Percentiles rank a stretch among this genome's conserved stretches.
Evolutionary conservation across 2,113 vertebrate species (phyloP).

Genomic region (Tautogolabrus adspersus): DNA sequence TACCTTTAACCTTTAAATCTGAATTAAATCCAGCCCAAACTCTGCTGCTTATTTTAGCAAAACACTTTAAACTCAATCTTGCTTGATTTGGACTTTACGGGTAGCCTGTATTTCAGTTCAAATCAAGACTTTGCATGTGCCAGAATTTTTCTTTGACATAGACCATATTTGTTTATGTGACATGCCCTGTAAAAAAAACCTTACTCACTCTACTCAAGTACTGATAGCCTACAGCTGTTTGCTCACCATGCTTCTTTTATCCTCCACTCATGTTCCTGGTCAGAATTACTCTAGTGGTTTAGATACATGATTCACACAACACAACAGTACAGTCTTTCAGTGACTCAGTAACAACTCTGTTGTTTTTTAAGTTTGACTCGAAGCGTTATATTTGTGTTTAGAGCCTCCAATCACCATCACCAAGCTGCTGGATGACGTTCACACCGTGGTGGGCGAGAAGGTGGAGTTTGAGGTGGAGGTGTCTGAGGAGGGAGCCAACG

Average conservation of each 20-base stretch:
- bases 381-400: constrained; percentile 52
- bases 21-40: no score
- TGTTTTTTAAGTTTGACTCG: constrained; percentile 6
- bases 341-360: constrained; percentile 3
- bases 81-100: neutral
- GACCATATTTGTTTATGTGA: neutral
- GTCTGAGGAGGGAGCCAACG: constrained; percentile 90
- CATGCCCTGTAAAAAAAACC: neutral
- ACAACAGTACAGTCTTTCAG: neutral
- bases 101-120: neutral
- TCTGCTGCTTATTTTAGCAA: neutral
- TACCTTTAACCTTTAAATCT: no score
- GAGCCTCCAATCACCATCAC: constrained; percentile 89
- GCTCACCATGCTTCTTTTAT: neutral
- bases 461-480: constrained; percentile 92
- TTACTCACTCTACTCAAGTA: neutral
- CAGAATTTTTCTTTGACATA: neutral
- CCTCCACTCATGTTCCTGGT: neutral
- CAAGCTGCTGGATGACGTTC: constrained; percentile 90
- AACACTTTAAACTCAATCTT: neutral
- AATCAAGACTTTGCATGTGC: constrained; percentile 17
- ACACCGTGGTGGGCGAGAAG: constrained; percentile 89
- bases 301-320: neutral
- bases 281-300: constrained; percentile 18
- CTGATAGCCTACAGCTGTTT: constrained; percentile 15